phyloP scores from a whole-genome alignment of 1,140 invertebrate species.

The Phocides pigmalion region DNA sequence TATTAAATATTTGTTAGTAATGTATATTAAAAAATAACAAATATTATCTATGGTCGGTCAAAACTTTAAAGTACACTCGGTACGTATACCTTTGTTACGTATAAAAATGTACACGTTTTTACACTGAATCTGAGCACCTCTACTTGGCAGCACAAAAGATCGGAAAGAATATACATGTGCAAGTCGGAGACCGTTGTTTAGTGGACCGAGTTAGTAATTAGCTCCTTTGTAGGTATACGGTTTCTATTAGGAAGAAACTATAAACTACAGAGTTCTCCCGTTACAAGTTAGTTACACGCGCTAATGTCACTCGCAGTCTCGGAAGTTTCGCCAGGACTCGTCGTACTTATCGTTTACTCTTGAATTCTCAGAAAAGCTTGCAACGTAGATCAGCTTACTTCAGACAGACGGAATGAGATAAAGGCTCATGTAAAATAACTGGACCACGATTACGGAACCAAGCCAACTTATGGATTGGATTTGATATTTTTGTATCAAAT shows the following conservation, averaged over 20 bases:
- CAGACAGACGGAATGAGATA: constrained; percentile 14
- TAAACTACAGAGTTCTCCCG: constrained; percentile 28
- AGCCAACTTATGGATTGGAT: too few relatives aligned
- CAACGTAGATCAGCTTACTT: constrained; percentile 2
- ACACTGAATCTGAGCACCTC: constrained; percentile 10
- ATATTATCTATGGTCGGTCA: too few relatives aligned
- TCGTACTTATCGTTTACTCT: constrained; percentile 29
- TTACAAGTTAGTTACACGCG: constrained; percentile 28
- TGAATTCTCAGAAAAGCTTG: constrained; percentile 24
- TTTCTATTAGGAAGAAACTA: constrained; percentile 31
- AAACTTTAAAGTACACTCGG: neutral
- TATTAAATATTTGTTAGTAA: too few relatives aligned
- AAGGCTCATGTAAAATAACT: neutral
- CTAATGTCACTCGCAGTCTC: constrained; percentile 27
- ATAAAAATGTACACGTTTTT: constrained; percentile 6
- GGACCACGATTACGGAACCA: neutral
- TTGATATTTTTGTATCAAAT: too few relatives aligned
- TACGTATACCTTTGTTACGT: neutral
- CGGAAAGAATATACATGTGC: constrained; percentile 13
- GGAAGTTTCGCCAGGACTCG: constrained; percentile 9
- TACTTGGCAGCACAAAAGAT: constrained; percentile 18
- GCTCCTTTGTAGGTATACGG: constrained; percentile 24
- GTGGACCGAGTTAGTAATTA: constrained; percentile 30
- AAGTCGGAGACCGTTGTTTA: constrained; percentile 24
- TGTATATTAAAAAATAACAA: too few relatives aligned